Evolutionary conservation across 2,113 vertebrate species (phyloP), one percentile per base, ranked within the genome.

Genomic region (Lucifuga dentata): DNA sequence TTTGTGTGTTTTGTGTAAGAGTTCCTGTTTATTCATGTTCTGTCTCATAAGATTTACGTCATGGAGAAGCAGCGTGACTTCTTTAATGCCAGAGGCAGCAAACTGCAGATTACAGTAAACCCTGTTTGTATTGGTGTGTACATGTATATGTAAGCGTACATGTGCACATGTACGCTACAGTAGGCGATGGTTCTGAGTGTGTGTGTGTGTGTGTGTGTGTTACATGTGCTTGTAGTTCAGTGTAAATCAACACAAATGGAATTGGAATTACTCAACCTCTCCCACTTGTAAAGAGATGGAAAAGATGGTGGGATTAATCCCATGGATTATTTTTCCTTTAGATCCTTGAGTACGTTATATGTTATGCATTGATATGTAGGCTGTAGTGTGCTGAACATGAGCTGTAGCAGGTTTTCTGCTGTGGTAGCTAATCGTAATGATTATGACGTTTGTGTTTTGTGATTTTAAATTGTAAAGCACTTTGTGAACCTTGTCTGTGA

Each of bases 181-280:
- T 24, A 43, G 41, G 46, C 46, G 38, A 13, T 63, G 8, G 43
- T 44, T 17, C 19, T 57, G 24, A 59, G 51, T 85, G 51, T 67
- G 44, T 69, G n/a, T n/a, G n/a, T n/a, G 50, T 44, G 8, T 72
- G 43, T 80, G 24, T 65, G 51, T 85, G 51, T 67, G 44, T 69
- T 72, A 75, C 58, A 71, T 80, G 80, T 80, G 68, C 58, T 62
- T 73, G 64, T 75, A 66, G 36, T 53, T 66, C 51, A 61, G 56
- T 46, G 39, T 73, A 83, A 89, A 86, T 84, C 86, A 74, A 46
- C 39, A n/a, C 58, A 48, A 78, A 81, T 81, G 84, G 80, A 87
- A 70, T 56, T 82, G 80, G 72, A 84, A 81, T 86, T 86, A 85
- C 63, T 84, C 59, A 65, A 55, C 66, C 73, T 74, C 57, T 70